phyloP scores from a whole-genome alignment of 2,888 invertebrate genomes.

The Chirona hameri region DNA sequence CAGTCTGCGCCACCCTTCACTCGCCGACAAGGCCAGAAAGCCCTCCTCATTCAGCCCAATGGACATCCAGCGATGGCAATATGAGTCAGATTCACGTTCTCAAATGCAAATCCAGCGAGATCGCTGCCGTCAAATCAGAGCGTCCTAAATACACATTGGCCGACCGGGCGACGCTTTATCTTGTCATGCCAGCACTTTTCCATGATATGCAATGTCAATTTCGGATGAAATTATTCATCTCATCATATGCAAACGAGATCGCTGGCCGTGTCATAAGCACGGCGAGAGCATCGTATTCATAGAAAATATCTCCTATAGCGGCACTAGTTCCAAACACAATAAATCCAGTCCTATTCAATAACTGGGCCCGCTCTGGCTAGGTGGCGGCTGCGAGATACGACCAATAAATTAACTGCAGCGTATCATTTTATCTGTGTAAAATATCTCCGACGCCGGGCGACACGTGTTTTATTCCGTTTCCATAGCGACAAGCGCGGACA shows the following conservation, averaged over 20 bases:
- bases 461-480: conserved; percentile 26
- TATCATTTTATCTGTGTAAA: conserved; percentile 24
- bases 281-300: conserved; percentile 12
- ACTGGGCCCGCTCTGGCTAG: neutral
- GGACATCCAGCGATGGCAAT: neutral
- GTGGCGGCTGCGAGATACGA: neutral
- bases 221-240: conserved; percentile 23
- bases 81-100: neutral
- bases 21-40: neutral
- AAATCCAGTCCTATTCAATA: conserved; percentile 12
- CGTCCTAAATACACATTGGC: conserved; percentile 3
- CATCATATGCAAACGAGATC: conserved; percentile 12
- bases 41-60: neutral
- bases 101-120: neutral
- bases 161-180: neutral
- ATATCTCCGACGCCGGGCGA: neutral
- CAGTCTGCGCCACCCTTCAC: too few relatives aligned
- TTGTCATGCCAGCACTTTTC: neutral
- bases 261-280: neutral
- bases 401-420: conserved; percentile 26
- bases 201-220: conserved; percentile 27
- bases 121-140: neutral
- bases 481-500: neutral
- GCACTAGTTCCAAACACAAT: neutral
- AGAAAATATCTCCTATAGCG: conserved; percentile 8